phyloP scores from a whole-genome alignment of 2,113 vertebrate species.

The Thunnus maccoyii region DNA sequence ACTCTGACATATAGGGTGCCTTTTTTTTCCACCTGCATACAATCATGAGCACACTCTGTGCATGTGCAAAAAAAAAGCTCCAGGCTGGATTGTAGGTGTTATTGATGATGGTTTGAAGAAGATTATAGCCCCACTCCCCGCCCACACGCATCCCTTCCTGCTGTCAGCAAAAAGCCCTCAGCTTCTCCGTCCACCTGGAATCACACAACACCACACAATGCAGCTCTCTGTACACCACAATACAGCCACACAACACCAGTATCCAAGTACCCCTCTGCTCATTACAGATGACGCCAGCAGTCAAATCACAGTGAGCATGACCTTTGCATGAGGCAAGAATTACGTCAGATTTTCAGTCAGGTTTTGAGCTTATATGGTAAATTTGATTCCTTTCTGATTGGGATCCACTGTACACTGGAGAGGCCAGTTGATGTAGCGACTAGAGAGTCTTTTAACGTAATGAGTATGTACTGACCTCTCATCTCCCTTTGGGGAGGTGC shows the following conservation, averaged over 20 bases:
- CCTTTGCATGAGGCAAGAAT: conserved; percentile 6
- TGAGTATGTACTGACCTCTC: neutral
- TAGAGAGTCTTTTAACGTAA: neutral
- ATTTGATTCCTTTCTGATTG: conserved; percentile 19
- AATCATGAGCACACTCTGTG: conserved; percentile 52
- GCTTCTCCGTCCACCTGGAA: conserved; percentile 57
- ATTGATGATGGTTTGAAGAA: conserved; percentile 54
- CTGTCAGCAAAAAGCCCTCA: conserved; percentile 54
- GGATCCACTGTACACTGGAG: neutral
- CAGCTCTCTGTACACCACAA: conserved; percentile 55
- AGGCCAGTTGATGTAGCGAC: conserved; percentile 2
- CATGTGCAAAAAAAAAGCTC: conserved; percentile 39
- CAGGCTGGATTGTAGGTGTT: conserved; percentile 49
- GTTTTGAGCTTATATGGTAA: conserved; percentile 19
- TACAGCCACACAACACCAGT: conserved; percentile 23
- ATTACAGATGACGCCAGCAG: conserved; percentile 33
- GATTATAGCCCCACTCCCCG: conserved; percentile 26
- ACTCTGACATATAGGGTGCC: conserved; percentile 49
- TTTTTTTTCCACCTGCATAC: conserved; percentile 56
- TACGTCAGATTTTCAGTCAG: conserved; percentile 14
- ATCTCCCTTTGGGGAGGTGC: neutral
- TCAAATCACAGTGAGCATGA: conserved; percentile 23
- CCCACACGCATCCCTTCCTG: conserved; percentile 63
- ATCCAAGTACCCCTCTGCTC: conserved; percentile 24
- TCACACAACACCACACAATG: conserved; percentile 55